These are phyloP conservation scores for Oopsacas minuta DNA, from an alignment of 37 sponge, comb jelly and placozoan species.

Conservation along the genomic window DNA sequence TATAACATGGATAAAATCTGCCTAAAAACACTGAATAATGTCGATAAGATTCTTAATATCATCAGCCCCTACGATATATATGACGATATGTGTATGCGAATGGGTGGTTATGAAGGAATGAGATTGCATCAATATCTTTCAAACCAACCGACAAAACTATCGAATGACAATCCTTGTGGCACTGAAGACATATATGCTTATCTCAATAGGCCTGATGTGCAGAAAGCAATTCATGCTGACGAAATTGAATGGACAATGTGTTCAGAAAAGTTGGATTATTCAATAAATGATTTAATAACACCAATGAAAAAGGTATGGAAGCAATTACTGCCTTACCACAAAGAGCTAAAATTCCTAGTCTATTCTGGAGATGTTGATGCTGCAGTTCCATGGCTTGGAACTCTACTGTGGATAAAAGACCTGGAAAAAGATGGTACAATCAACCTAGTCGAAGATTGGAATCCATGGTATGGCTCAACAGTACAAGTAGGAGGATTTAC, in stretches of 20 bases:
- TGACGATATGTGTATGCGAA: neutral
- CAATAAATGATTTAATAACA: neutral
- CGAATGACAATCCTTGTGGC: neutral
- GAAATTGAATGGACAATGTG: neutral
- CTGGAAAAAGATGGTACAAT: neutral
- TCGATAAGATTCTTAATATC: neutral
- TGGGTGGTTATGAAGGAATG: neutral
- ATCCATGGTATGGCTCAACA: slow-evolving; percentile 20
- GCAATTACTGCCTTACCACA: neutral
- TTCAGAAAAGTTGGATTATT: neutral
- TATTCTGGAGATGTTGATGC: slow-evolving; percentile 41
- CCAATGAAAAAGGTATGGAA: slow-evolving; percentile 10
- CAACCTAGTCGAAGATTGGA: neutral
- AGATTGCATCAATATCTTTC: neutral
- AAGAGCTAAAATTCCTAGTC: neutral
- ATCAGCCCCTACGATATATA: neutral
- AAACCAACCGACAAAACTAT: neutral
- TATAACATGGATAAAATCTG: neutral
- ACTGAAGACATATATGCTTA: neutral
- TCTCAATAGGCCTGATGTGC: neutral
- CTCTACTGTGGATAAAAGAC: slow-evolving; percentile 9
- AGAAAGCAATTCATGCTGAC: neutral
- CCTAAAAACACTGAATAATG: neutral
- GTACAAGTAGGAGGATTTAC: slow-evolving; percentile 38
- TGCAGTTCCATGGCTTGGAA: slow-evolving; percentile 23